Evolutionary conservation across 92 coral and sea anemone genomes (phyloP), one percentile per base, ranked within the genome.

Genomic region (Bergia puertoricense): DNA sequence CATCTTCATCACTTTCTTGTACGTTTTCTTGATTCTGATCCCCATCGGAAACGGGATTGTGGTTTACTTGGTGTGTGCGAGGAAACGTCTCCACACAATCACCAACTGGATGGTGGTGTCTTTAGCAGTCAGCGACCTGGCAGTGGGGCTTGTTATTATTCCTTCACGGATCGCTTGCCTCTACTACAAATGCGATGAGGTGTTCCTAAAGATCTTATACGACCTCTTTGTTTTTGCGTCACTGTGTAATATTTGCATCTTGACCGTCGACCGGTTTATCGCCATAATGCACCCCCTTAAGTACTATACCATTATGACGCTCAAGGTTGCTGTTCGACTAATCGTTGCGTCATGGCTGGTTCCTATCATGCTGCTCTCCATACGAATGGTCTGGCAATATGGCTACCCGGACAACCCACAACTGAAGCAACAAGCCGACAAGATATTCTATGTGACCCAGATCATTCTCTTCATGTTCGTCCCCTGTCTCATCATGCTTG

Each of bases 181-280:
- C 75, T 85, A 85, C 74, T 90, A 79, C 41, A 79, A 75, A 77
- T 94, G 98, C 54, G 98, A 94, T 86, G 92, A 87, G 44, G 85
- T 85, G 14, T 82, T 94, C 30, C 73, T 93, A 85, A 94, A 94
- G 85, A 89, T 94, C 73, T 23, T 92, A 71, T 94, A 91, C 82
- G 98, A 94, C 76, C 88, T 90, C 59, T 93, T 94, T 86, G 91
- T 94, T 69, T 94, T 94, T 78, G 90, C 91, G n/a, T 94, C 98
- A 8, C 93, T 94, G 14, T 91, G 94, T 38, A 94, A 94, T 92
- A 71, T 94, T 45, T 94, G 98, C 76, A 91, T 93, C 80, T 88
- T 94, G 86, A 94, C 98, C 15, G 80, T 93, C 65, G 91, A 83
- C 85, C 90, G 93, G 72, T 91, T 87, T 76, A 65, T 91, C 45